Conservation (phyloP, 2,888 invertebrate species). For the Ypsolopha scabrella region DNA sequence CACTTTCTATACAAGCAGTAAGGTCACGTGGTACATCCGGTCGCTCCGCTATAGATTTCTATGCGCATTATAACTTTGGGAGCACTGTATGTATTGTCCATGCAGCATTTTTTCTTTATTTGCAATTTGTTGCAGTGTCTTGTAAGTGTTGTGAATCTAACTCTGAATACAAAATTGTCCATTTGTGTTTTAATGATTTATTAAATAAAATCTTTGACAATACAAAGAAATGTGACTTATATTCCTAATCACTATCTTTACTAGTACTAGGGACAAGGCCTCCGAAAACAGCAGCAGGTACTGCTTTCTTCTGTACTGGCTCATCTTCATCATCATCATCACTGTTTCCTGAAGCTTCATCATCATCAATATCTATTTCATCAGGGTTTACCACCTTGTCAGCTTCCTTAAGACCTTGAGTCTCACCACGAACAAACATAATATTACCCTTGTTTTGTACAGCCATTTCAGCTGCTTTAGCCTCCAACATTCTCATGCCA, state of each 20-base stretch:
- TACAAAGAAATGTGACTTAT: constrained; percentile 2
- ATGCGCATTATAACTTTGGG: too few species aligned
- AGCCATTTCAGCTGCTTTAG: constrained; percentile 81
- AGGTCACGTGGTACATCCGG: too few species aligned
- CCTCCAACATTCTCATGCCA: constrained; percentile 91
- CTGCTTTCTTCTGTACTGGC: constrained; percentile 84
- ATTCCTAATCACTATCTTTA: constrained; percentile 19
- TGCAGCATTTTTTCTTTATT: too few species aligned
- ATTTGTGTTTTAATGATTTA: background rate
- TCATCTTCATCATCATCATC: constrained; percentile 72
- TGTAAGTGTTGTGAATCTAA: too few species aligned
- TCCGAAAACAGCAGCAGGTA: constrained; percentile 95
- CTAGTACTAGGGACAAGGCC: constrained; percentile 65
- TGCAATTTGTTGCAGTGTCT: too few species aligned
- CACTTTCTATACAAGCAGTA: too few species aligned
- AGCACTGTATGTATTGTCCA: too few species aligned
- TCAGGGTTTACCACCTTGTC: constrained; percentile 86
- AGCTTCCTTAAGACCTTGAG: constrained; percentile 77
- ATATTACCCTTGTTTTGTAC: constrained; percentile 73
- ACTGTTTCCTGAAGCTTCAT: constrained; percentile 71
- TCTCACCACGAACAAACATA: constrained; percentile 89
- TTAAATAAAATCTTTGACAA: background rate
- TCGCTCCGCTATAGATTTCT: too few species aligned
- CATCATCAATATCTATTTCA: constrained; percentile 87
- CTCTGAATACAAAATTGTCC: too few species aligned